Base-by-base conservation (phyloP, 2,113 vertebrate species). In the Ptychochromis oligacanthus region DNA sequence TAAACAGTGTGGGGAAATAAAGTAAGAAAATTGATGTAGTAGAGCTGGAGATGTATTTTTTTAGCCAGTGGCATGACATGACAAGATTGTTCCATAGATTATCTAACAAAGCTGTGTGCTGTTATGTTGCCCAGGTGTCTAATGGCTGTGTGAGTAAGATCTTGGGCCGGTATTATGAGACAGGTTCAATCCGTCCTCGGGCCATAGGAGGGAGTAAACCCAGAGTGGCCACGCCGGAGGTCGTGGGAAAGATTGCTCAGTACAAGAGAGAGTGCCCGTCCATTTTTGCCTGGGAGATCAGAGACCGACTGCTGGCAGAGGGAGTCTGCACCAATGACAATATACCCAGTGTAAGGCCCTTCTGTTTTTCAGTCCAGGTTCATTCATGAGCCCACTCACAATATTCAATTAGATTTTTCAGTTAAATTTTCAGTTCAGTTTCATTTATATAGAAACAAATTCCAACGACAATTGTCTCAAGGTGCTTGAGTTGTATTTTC, bases 101-200 rank as follows among this genome's bases (percentile, higher is more conserved):
- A 56, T 28, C 20, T 18, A 60, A 46, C 24, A 54, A 85, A 75
- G 96, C 96, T 97, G 94, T 97, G 92, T 97, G 94, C 93, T 85
- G 93, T 96, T 94, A 96, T 13, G 96, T 82, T 84, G 92, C 97
- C 90, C 96, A 99, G 98, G 98, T 99, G 87, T 99, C 98, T 82
- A 99, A 99, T 91, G 98, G 98, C 93, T 99, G 98, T 92, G 98
- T 99, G 95, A 99, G 98, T 96, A 99, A 99, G 95, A 99, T 99
- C 95, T 95, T 99, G 97, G 98, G 98, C 93, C 97, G 98, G 88
- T 99, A 99, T 96, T 99, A 99, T 96, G 98, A 99, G 96, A 99
- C 98, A 65, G 98, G 98, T 93, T 99, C 98, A 80, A 99, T 99
- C 95, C 97, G 98, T 95, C 98, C 98, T 83, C 96, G 98, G 89